phyloP scores from a whole-genome alignment of 2,888 invertebrate species.

The Tethea ocularis region DNA sequence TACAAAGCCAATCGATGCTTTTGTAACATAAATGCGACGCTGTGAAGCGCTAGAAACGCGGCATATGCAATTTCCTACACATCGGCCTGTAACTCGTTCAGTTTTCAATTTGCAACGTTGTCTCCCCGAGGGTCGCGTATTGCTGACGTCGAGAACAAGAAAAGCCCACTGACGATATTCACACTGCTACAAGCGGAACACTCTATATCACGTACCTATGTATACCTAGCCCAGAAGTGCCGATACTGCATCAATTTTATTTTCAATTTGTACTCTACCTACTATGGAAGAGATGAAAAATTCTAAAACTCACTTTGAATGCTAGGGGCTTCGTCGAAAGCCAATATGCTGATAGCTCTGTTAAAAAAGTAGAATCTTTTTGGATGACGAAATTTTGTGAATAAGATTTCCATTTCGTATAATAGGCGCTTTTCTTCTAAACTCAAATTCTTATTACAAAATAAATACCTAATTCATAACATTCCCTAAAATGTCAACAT shows the following conservation, averaged over 20 bases:
- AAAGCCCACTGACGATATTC: slow-evolving; percentile 29
- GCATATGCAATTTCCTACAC: slow-evolving; percentile 20
- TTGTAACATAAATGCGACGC: neutral
- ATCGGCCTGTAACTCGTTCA: slow-evolving; percentile 39
- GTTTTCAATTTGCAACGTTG: slow-evolving; percentile 54
- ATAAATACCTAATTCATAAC: too few relatives aligned
- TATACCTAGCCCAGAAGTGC: slow-evolving; percentile 15
- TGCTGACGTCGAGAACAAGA: slow-evolving; percentile 37
- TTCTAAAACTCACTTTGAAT: neutral
- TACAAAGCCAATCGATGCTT: slow-evolving; percentile 2
- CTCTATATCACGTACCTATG: slow-evolving; percentile 18
- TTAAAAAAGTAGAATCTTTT: neutral
- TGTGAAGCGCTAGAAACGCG: slow-evolving; percentile 14
- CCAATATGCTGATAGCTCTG: neutral
- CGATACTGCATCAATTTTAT: slow-evolving; percentile 22
- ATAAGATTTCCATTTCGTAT: too few relatives aligned
- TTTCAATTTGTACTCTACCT: slow-evolving; percentile 1
- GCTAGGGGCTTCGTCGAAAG: slow-evolving; percentile 1
- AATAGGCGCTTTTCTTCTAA: too few relatives aligned
- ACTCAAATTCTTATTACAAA: too few relatives aligned
- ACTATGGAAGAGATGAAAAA: neutral
- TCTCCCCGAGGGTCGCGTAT: slow-evolving; percentile 38
- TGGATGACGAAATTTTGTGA: neutral
- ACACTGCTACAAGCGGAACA: slow-evolving; percentile 19
- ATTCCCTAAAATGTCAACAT: too few relatives aligned